Conservation (phyloP, 2,113 vertebrate genomes). For the Nematolebias whitei region DNA sequence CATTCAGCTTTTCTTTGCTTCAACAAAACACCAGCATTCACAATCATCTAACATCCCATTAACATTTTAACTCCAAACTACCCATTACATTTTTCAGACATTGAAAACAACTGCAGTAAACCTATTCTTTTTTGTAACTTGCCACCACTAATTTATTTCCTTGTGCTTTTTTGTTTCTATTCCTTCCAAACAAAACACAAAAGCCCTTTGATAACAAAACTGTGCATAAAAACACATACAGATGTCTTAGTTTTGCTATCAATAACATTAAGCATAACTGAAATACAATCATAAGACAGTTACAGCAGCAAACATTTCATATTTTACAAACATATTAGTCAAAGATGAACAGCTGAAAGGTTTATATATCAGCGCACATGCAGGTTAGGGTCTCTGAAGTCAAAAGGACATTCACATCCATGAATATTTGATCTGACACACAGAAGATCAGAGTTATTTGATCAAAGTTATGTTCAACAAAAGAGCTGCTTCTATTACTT, state of each 20-base stretch:
- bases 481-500: slow-evolving; percentile 2
- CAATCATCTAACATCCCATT: slow-evolving; percentile 7
- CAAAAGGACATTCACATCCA: slow-evolving; percentile 22
- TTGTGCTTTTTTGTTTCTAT: slow-evolving; percentile 73
- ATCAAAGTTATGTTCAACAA: background rate
- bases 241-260: slow-evolving; percentile 23
- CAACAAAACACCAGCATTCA: slow-evolving; percentile 35
- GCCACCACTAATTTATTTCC: slow-evolving; percentile 69
- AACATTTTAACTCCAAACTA: slow-evolving; percentile 10
- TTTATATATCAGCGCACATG: slow-evolving; percentile 56
- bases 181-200: slow-evolving; percentile 51
- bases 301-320: background rate
- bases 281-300: slow-evolving; percentile 32
- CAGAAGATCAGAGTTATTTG: background rate
- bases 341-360: slow-evolving; percentile 28
- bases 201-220: slow-evolving; percentile 52
- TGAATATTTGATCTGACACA: slow-evolving; percentile 23
- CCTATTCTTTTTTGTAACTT: slow-evolving; percentile 72
- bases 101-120: slow-evolving; percentile 55
- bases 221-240: slow-evolving; percentile 9
- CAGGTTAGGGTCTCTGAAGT: slow-evolving; percentile 46
- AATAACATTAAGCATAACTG: slow-evolving; percentile 24
- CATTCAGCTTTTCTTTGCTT: slow-evolving; percentile 62
- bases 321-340: slow-evolving; percentile 12
- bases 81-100: slow-evolving; percentile 31